These are phyloP conservation scores for Anoplopoma fimbria DNA, from an alignment of 2,113 vertebrate genomes.

Conservation along the genomic window DNA sequence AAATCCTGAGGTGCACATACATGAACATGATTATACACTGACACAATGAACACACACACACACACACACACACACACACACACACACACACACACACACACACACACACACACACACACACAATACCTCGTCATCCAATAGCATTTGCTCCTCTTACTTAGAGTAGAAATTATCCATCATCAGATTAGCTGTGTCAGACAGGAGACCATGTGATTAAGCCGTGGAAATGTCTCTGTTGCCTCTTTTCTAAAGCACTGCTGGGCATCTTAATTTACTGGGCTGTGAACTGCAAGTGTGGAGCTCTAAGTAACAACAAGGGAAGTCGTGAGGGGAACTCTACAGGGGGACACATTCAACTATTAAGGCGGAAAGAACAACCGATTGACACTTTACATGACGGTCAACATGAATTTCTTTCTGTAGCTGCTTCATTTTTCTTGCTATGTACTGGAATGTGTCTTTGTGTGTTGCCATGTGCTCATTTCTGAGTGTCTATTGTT, in stretches of 20 bases:
- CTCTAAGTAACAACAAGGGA: conserved; percentile 24
- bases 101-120: conserved; percentile 13
- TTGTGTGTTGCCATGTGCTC: conserved; percentile 24
- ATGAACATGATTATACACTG: conserved; percentile 15
- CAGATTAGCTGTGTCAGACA: conserved; percentile 38
- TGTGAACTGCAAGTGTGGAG: conserved; percentile 61
- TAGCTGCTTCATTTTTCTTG: conserved; percentile 16
- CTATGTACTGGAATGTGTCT: conserved; percentile 7
- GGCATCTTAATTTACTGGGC: conserved; percentile 71
- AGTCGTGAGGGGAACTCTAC: conserved; percentile 21
- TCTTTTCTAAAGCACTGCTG: conserved; percentile 69
- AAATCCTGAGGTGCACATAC: conserved; percentile 50
- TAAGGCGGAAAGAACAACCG: conserved; percentile 8
- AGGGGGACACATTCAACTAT: conserved; percentile 19
- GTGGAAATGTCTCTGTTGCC: conserved; percentile 59
- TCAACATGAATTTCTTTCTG: neutral
- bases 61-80: neutral
- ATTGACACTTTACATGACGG: conserved; percentile 24
- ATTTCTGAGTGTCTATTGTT: conserved; percentile 57
- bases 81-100: neutral
- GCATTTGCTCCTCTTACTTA: conserved; percentile 10
- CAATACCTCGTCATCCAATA: conserved; percentile 11
- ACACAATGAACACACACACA: conserved; percentile 23
- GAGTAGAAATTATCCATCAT: conserved; percentile 32
- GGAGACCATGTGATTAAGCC: conserved; percentile 40